Evolutionary conservation across 2,888 invertebrate species (phyloP).

Genomic region (Caenorhabditis parvicauda): DNA sequence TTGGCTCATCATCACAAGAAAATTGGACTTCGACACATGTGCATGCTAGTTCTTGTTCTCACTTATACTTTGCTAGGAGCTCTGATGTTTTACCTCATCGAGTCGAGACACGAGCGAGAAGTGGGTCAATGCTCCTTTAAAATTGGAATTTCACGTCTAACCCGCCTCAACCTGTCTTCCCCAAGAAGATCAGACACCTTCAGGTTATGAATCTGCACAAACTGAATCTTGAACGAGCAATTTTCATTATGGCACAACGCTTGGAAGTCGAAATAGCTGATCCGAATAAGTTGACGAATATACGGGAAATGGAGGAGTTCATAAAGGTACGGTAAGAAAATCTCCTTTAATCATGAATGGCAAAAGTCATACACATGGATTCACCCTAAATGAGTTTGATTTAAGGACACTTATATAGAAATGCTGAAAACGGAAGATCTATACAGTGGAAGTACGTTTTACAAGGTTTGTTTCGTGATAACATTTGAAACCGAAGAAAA

Average conservation of each 20-base stretch:
- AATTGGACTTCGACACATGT: slow-evolving; percentile 39
- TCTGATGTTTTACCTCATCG: slow-evolving; percentile 37
- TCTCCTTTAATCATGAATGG: no score
- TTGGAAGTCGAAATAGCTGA: slow-evolving; percentile 25
- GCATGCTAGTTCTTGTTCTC: slow-evolving; percentile 31
- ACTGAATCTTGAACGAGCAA: slow-evolving; percentile 15
- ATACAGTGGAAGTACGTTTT: slow-evolving; percentile 36
- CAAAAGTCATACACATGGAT: no score
- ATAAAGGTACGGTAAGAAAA: slow-evolving; percentile 11
- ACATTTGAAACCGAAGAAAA: slow-evolving; percentile 15
- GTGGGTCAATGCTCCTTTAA: slow-evolving; percentile 9
- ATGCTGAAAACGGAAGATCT: slow-evolving; percentile 35
- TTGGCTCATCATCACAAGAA: slow-evolving; percentile 37
- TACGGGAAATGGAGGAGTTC: slow-evolving; percentile 24
- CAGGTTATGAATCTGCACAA: slow-evolving; percentile 24
- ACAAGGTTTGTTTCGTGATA: no score
- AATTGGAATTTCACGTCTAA: not conserved
- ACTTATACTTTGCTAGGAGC: slow-evolving; percentile 37
- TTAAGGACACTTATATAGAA: slow-evolving; percentile 39
- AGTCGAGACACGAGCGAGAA: slow-evolving; percentile 33
- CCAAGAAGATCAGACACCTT: not conserved
- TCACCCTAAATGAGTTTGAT: slow-evolving; percentile 6
- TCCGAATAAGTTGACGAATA: slow-evolving; percentile 24
- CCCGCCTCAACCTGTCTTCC: not conserved
- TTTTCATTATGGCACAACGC: slow-evolving; percentile 21